These are phyloP conservation scores for Damaliscus lunatus DNA, from an alignment of 2,113 vertebrate species.

Conservation along the genomic window DNA sequence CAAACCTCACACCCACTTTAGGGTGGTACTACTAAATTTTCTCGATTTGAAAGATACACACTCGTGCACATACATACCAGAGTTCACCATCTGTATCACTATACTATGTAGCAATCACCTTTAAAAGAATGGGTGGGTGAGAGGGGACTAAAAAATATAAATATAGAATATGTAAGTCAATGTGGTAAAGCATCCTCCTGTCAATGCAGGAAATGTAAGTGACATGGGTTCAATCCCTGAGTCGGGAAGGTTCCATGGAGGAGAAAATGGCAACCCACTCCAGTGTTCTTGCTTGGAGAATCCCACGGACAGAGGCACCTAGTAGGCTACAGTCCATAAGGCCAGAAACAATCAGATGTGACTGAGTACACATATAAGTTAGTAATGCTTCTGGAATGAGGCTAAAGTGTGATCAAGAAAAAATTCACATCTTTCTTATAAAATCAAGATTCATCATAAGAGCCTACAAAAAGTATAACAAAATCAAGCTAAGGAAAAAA, in stretches of 20 bases:
- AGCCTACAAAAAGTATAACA: not conserved
- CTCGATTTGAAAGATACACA: not conserved
- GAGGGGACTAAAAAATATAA: not conserved
- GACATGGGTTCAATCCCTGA: not conserved
- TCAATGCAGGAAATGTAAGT: not conserved
- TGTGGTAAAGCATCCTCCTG: not conserved
- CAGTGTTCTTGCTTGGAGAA: not conserved
- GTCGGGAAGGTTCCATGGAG: not conserved
- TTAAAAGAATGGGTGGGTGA: not conserved
- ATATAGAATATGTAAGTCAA: not conserved
- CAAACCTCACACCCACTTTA: not conserved
- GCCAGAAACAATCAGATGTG: not conserved
- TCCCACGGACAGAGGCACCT: not conserved
- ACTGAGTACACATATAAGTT: not conserved
- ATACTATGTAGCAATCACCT: not conserved
- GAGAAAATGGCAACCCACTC: not conserved
- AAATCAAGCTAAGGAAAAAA: not conserved
- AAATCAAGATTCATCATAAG: not conserved
- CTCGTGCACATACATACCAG: not conserved
- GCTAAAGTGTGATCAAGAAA: not conserved
- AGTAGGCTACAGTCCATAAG: not conserved
- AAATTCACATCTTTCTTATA: not conserved
- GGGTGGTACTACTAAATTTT: not conserved
- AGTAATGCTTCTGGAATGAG: not conserved
- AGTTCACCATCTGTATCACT: not conserved